Evolutionary conservation across 1,140 invertebrate genomes (phyloP), one percentile per base, ranked within the genome.

Genomic region (Mamestra configurata): DNA sequence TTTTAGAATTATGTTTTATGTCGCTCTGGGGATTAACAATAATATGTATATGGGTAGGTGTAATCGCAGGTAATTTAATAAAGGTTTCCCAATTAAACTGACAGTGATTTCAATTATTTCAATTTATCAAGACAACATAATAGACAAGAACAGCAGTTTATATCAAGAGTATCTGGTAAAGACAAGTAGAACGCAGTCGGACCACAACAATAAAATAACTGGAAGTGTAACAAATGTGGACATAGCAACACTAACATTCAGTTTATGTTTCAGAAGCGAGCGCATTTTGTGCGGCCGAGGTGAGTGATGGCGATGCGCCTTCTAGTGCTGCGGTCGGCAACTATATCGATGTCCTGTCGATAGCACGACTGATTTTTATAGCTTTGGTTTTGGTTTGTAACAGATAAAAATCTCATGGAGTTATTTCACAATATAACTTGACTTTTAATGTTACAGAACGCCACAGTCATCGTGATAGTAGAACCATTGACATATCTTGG

Each of bases 271-370:
- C 5, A 24, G 46, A 66, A 35, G 35, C 61, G 70, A 49, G 43
- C 46, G 70, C 66, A 27, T 59, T 71, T 61, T 79, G 55, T 70
- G 57, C 76, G 73, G n/a, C 75, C 27, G 53, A 46, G n/a, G 66
- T 79, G 77, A 79, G 37, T 51, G 68, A 79, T 79, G 53, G 68
- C 22, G 77, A 68, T 51, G 22, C 37, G 22, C 15, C 43, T 8
- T 27, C 53, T 31, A 61, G 55, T 46, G 57, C 40, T 46, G 55
- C 49, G 57, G 57, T 24, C 18, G 31, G 20, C 13, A 11, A 40
- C 37, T 8, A 31, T 43, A 46, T 57, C 53, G 35, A 73, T 59
- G 51, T 57, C 24, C 53, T 24, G 51, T 43, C 46, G 70, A 53
- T 72, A 20, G 18, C 35, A 43, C 18, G 27, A 22, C 4, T 4